A percentile compares a stretch with the other conserved stretches of the same genome.
Conservation (phyloP, 1,140 invertebrate genomes). For the Solen grandis region DNA sequence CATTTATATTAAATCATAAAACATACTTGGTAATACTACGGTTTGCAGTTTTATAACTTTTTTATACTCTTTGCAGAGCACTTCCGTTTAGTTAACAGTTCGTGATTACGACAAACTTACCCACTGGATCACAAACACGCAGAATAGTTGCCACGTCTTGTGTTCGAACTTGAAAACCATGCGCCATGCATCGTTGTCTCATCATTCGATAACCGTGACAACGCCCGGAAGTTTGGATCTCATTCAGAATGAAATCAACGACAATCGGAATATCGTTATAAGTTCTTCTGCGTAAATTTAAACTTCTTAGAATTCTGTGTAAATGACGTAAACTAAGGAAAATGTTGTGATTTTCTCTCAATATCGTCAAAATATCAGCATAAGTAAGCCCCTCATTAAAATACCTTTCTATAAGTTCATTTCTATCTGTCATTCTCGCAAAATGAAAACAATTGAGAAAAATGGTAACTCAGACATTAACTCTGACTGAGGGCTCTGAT, state of each 20-base stretch:
- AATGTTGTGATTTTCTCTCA: too few relatives aligned
- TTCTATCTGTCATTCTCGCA: too few relatives aligned
- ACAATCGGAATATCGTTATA: background rate
- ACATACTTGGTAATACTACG: background rate
- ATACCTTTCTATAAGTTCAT: too few relatives aligned
- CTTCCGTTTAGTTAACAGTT: background rate
- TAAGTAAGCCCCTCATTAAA: too few relatives aligned
- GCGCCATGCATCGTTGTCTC: conserved; percentile 31
- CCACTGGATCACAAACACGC: background rate
- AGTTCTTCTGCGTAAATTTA: too few relatives aligned
- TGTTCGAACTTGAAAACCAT: background rate
- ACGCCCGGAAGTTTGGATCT: conserved; percentile 2
- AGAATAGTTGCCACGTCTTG: background rate
- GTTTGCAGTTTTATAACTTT: background rate
- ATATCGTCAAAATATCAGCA: too few relatives aligned
- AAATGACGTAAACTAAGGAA: too few relatives aligned
- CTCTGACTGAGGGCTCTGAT: too few relatives aligned
- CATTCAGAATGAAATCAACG: conserved; percentile 6
- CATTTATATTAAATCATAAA: background rate
- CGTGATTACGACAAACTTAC: background rate
- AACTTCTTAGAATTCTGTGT: too few relatives aligned
- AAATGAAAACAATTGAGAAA: too few relatives aligned
- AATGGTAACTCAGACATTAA: too few relatives aligned
- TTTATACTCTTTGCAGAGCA: background rate
- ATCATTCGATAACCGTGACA: conserved; percentile 52